phyloP scores from a whole-genome alignment of 2,797 vertebrate genomes.

The Melanitta fusca region DNA sequence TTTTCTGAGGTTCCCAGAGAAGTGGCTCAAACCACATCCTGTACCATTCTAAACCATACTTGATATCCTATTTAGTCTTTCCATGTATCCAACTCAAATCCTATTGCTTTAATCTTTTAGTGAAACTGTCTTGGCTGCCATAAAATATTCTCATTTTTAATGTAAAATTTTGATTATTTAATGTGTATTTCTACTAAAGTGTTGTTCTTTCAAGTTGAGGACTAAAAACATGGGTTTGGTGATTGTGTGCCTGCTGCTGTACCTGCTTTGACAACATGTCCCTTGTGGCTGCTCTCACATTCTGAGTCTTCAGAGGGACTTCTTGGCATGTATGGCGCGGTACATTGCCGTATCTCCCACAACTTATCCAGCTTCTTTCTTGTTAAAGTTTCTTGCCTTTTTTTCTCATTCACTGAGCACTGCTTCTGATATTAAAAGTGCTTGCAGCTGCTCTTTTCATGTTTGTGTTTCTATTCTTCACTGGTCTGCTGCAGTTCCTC shows the following conservation, averaged over 20 bases:
- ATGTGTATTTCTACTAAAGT: background rate
- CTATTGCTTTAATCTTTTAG: background rate
- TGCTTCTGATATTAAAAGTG: conserved; percentile 13
- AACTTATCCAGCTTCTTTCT: background rate
- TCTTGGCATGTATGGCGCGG: background rate
- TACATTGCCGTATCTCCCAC: background rate
- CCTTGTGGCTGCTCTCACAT: background rate
- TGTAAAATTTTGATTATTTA: background rate
- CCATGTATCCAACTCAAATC: background rate
- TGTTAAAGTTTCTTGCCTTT: background rate
- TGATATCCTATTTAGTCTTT: background rate
- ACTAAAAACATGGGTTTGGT: background rate
- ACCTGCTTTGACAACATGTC: background rate
- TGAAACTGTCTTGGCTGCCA: background rate
- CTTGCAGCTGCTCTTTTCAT: conserved; percentile 45
- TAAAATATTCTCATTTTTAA: background rate
- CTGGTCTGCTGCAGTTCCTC: conserved; percentile 17
- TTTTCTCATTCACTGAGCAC: background rate
- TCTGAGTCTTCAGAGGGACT: background rate
- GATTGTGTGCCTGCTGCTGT: background rate
- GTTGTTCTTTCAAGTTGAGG: background rate
- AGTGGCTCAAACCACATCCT: background rate
- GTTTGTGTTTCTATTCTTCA: background rate
- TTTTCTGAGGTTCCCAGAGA: background rate
- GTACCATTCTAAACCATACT: background rate